Base-by-base conservation (phyloP, 2,888 invertebrate genomes). In the Dryococelus australis region DNA sequence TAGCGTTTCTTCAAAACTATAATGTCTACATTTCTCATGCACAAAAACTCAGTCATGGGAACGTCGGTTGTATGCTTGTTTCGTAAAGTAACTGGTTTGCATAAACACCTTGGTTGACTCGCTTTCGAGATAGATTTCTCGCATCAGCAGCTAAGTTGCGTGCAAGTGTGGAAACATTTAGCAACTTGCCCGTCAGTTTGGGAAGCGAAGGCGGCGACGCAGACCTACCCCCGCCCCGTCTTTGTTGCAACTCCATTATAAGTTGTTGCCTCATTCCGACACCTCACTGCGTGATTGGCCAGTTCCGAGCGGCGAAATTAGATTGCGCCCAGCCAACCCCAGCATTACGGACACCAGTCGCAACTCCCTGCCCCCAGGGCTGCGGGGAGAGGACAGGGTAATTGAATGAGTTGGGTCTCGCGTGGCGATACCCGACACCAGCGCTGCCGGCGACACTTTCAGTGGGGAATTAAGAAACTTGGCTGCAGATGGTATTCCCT, bases 161-260 rank as follows among this genome's bases (percentile, higher is more conserved):
- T 47, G 12, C 47, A 47, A 47, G 47, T 47, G 47, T 47, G 47
- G 47, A 47, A 6, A 47, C 8, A 47, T 47, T 47, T 47, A 47
- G 47, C 47, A 47, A 47, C 47, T 47, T 47, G 47, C 12, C 47
- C 47, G 12, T 47, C 12, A 16, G 47, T 47, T 10, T 47, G 10
- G 47, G 47, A 47, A 16, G 47, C 16, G 47, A 47, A 47, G 47
- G 8, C 47, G 47, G 24, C 65, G 24, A 24, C 0, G 65, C 65
- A 65, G 8, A 0, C 65, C 65, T 65, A 20, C 80, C 28, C 80
- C 16, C 26, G 13, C 80, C 80, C 28, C 83, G 43, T 43, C 35
- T n/a, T 35, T 35, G 83, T n/a, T 10, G 35, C 83, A 83, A 83
- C 83, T 83, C 28, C 83, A 35, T 83, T 83, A 83, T n/a, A 83